Base-by-base conservation (phyloP, 2,113 vertebrate genomes). In the Rhinogobius similis region DNA sequence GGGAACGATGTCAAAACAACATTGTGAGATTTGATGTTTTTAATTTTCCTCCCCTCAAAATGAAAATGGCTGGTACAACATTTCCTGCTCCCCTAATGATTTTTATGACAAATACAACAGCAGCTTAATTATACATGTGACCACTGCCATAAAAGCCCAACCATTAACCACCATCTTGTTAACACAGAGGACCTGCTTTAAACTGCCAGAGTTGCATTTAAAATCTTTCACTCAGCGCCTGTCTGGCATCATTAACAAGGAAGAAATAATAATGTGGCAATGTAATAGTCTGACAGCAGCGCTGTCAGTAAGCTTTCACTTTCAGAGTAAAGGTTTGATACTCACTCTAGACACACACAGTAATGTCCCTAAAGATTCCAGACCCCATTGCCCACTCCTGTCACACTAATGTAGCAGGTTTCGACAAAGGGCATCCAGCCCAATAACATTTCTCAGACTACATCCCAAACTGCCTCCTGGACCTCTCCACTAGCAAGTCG, bases 1-100 rank as follows among this genome's bases (percentile, higher is more conserved):
- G 90, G 90, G 84, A 92, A 92, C 91, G 82, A 90, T 91, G 89
- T 93, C 91, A 92, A 94, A 92, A 93, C 91, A 93, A 86, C 89
- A 82, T 83, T 73, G 83, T 90, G 87, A 86, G 90, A 91, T 88
- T 92, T 87, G 86, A 91, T 86, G 78, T 83, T 88, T 90, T 92
- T 78, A 87, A 93, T 92, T 94, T 93, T 92, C 91, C 92, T 82
- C 90, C 86, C 87, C 90, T 90, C 86, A 84, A 89, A 91, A 89
- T 91, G 73, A 90, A 91, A 89, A 86, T 75, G 82, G 85, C 79
- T 87, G 78, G 80, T 78, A 82, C 88, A 88, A 89, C 88, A 90
- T 90, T 91, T 90, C 83, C 86, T 83, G 83, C 82, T 82, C 82
- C 80, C 86, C 79, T 56, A 55, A 75, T 70, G 83, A 80, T 83